phyloP scores from a whole-genome alignment of 2,113 vertebrate species.

The Prionailurus bengalensis region DNA sequence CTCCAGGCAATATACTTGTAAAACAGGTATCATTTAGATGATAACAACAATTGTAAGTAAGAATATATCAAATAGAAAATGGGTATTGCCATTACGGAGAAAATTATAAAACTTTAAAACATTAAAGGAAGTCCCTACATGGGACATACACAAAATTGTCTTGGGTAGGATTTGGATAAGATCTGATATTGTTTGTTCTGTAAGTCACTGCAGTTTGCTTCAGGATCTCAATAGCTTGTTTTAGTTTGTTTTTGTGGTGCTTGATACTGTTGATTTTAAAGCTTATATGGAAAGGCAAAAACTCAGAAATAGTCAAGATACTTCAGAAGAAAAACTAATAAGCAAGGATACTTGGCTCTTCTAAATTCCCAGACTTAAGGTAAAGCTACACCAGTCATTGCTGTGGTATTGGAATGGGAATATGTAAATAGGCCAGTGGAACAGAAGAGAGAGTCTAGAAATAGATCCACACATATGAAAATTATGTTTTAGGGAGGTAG shows the following conservation, averaged over 20 bases:
- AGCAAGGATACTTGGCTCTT: neutral
- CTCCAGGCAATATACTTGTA: neutral
- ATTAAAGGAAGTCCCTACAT: neutral
- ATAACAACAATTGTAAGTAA: neutral
- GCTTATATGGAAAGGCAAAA: neutral
- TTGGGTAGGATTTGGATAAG: neutral
- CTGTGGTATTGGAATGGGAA: neutral
- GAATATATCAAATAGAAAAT: neutral
- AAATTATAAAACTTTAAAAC: neutral
- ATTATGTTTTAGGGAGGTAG: neutral
- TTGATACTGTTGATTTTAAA: neutral
- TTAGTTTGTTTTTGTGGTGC: constrained; percentile 21
- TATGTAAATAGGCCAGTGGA: neutral
- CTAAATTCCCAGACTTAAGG: neutral
- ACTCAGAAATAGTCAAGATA: neutral
- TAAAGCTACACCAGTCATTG: neutral
- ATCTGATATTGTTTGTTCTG: neutral
- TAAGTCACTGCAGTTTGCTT: neutral
- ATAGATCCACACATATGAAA: neutral
- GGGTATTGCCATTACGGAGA: neutral
- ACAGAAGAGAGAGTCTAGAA: neutral
- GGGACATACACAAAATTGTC: neutral
- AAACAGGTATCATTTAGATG: neutral
- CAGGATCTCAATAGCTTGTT: neutral
- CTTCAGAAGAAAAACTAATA: neutral